phyloP scores from a whole-genome alignment of 2,797 vertebrate species.

The Sebastolobus alascanus region DNA sequence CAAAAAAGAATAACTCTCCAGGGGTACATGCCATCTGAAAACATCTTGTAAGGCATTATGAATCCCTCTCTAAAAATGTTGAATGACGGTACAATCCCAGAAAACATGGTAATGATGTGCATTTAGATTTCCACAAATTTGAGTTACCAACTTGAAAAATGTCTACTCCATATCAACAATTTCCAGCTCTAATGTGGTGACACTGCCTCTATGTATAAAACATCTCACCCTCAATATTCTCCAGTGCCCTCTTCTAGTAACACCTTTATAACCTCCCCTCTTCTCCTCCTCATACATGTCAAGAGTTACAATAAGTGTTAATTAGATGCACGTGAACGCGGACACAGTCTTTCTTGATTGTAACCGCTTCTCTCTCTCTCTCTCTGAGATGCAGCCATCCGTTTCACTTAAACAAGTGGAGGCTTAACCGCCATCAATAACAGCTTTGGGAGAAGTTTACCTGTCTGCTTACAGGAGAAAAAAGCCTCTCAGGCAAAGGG shows the following conservation, averaged over 20 bases:
- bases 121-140: too few species aligned
- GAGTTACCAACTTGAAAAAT: too few species aligned
- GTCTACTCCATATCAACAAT: neutral
- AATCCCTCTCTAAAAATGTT: too few species aligned
- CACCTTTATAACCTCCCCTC: too few species aligned
- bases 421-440: constrained; percentile 71
- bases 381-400: constrained; percentile 47
- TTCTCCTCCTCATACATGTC: neutral
- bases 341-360: neutral
- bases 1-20: too few species aligned
- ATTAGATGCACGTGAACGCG: constrained; percentile 8
- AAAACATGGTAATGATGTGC: too few species aligned
- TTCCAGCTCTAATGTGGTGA: neutral
- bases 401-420: constrained; percentile 77
- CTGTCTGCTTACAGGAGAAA: constrained; percentile 64
- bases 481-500: constrained; percentile 62
- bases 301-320: constrained; percentile 4
- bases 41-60: too few species aligned
- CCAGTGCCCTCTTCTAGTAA: neutral
- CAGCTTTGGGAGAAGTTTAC: constrained; percentile 77
- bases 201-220: neutral
- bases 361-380: constrained; percentile 1
- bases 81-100: too few species aligned
- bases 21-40: too few species aligned
- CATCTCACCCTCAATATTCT: neutral